Conservation (phyloP, 1,140 invertebrate genomes). For the Lordiphosa mommai region DNA sequence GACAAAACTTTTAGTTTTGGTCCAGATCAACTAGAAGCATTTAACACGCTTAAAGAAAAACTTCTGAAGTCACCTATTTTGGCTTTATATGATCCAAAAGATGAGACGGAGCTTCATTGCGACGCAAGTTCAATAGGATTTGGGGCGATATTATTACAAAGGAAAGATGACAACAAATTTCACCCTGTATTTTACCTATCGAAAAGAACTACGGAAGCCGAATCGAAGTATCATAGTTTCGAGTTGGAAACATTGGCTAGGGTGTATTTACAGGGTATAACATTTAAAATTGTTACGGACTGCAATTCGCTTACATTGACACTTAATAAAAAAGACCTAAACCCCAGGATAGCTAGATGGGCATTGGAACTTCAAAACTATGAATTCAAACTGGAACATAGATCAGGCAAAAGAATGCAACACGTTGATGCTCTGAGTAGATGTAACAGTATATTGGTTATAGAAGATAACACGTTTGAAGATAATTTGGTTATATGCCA, state of each 20-base stretch:
- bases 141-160: no score
- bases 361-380: no score
- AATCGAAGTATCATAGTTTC: background rate
- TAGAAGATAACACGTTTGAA: no score
- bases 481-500: no score
- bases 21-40: no score
- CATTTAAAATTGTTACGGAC: background rate
- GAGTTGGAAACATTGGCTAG: background rate
- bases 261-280: background rate
- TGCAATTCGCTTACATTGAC: background rate
- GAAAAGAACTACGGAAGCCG: background rate
- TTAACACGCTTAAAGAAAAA: no score
- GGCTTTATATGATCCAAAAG: background rate
- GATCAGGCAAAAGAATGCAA: no score
- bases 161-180: background rate
- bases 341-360: background rate
- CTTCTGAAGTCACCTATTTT: background rate
- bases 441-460: no score
- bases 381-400: no score
- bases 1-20: no score
- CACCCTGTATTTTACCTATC: background rate
- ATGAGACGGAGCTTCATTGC: background rate
- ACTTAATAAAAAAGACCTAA: background rate
- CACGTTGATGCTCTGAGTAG: no score
- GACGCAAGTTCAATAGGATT: background rate